Conservation (phyloP, 2,888 invertebrate species). For the Herminia tarsipennalis region DNA sequence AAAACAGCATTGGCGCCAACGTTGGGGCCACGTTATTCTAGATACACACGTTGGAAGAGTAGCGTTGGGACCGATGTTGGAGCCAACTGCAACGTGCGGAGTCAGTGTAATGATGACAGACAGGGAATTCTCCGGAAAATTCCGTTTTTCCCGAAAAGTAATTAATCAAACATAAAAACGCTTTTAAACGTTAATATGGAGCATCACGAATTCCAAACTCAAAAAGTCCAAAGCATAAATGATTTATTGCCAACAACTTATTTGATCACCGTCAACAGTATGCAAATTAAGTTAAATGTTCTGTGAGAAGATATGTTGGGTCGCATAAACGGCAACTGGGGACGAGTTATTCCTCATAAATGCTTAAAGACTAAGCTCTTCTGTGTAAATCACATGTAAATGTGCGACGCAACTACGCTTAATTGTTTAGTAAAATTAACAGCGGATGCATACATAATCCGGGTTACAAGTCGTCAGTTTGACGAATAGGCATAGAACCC, state of each 20-base stretch:
- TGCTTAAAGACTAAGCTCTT: conserved; percentile 30
- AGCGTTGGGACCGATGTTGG: too few relatives aligned
- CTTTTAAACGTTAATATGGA: too few relatives aligned
- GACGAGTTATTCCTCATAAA: conserved; percentile 38
- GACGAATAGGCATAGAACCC: neutral
- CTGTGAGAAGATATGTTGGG: conserved; percentile 45
- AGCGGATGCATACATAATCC: conserved; percentile 20
- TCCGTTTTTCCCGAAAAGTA: too few relatives aligned
- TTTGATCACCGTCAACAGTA: conserved; percentile 26
- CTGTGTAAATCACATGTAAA: conserved; percentile 38
- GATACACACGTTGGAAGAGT: too few relatives aligned
- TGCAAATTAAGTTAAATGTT: conserved; percentile 48
- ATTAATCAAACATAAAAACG: too few relatives aligned
- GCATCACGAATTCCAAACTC: neutral
- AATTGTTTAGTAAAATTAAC: conserved; percentile 36
- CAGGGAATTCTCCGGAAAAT: too few relatives aligned
- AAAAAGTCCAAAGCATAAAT: neutral
- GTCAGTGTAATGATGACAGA: too few relatives aligned
- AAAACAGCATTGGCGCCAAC: too few relatives aligned
- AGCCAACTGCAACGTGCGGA: too few relatives aligned
- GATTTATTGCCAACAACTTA: conserved; percentile 16
- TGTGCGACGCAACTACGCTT: conserved; percentile 27
- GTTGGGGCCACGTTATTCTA: too few relatives aligned
- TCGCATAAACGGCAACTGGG: conserved; percentile 21
- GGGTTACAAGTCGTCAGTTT: conserved; percentile 5